Conservation (phyloP, 2,797 vertebrate genomes). For the Cossypha dichroa region DNA sequence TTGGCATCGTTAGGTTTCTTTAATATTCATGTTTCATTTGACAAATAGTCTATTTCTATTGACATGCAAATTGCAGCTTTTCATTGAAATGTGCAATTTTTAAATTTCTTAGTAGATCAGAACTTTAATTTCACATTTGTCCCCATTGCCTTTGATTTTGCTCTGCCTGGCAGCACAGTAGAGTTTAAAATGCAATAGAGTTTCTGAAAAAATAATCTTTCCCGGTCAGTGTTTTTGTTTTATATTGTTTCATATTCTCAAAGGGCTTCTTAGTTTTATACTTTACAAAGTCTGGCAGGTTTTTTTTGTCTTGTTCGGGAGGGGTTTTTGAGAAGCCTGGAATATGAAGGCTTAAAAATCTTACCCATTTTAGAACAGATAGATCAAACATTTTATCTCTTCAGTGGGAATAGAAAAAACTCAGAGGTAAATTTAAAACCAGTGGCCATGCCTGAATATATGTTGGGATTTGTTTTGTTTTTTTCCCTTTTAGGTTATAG, state of each 20-base stretch:
- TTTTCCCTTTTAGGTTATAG: not conserved
- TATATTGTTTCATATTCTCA: not conserved
- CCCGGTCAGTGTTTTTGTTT: not conserved
- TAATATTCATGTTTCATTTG: not conserved
- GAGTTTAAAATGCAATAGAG: not conserved
- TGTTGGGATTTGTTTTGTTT: not conserved
- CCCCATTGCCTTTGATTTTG: not conserved
- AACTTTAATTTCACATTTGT: not conserved
- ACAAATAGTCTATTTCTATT: not conserved
- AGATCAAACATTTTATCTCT: not conserved
- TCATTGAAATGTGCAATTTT: not conserved
- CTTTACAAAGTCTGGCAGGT: not conserved
- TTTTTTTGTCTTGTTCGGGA: not conserved
- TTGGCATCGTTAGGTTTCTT: fast-evolving
- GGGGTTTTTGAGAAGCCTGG: not conserved
- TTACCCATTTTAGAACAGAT: not conserved
- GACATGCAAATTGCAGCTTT: not conserved
- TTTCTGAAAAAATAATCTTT: not conserved
- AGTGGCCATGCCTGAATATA: too few species aligned
- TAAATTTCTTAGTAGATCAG: not conserved
- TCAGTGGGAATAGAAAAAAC: not conserved
- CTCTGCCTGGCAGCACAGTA: not conserved
- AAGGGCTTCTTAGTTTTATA: not conserved
- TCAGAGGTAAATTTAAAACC: not conserved
- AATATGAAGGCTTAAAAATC: not conserved